Conservation (phyloP, 2,888 invertebrate genomes). For the Tenthredo scrophulariae region DNA sequence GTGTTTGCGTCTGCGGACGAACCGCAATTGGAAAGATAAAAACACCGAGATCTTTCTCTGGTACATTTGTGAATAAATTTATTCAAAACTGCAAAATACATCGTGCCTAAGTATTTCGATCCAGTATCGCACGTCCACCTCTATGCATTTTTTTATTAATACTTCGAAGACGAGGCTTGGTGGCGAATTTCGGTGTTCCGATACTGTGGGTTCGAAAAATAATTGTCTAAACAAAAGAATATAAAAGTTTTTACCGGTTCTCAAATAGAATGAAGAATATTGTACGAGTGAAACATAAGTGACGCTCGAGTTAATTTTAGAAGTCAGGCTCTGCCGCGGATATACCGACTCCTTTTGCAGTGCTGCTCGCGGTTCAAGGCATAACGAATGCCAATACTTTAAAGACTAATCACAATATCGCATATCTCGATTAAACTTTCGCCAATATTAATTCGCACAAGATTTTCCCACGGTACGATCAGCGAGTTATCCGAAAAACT, state of each 20-base stretch:
- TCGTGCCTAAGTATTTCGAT: background rate
- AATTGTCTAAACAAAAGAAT: conserved; percentile 52
- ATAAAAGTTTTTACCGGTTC: background rate
- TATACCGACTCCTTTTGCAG: conserved; percentile 45
- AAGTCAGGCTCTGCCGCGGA: conserved; percentile 29
- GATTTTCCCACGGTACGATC: background rate
- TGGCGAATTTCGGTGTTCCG: background rate
- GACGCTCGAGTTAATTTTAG: conserved; percentile 54
- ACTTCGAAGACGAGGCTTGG: conserved; percentile 51
- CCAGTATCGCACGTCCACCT: conserved; percentile 55
- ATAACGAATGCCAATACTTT: conserved; percentile 16
- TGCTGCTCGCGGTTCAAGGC: background rate
- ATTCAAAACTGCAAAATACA: background rate
- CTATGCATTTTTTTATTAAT: conserved; percentile 36
- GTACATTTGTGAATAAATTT: background rate
- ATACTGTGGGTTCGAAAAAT: background rate
- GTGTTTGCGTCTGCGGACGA: background rate
- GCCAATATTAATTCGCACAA: background rate
- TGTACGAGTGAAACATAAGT: conserved; percentile 48
- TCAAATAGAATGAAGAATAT: conserved; percentile 19
- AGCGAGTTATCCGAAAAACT: background rate
- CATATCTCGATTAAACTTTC: background rate
- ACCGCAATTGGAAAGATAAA: background rate
- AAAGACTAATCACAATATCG: conserved; percentile 6
- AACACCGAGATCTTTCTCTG: background rate